Conservation (phyloP, 2,113 vertebrate genomes). For the Myotis brandtii region DNA sequence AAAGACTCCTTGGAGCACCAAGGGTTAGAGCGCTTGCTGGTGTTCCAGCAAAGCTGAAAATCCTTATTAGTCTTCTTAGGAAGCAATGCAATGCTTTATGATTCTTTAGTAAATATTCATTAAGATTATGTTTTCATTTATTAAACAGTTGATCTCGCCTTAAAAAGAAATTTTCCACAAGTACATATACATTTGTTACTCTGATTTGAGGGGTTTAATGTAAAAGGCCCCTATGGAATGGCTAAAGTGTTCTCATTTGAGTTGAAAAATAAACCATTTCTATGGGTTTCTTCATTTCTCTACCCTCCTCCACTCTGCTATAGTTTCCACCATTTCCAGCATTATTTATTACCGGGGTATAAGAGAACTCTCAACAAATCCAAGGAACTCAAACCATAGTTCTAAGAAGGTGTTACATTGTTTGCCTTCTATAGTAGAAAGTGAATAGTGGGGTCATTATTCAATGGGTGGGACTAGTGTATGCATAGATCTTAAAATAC, state of each 20-base stretch:
- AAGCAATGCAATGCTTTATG: not conserved
- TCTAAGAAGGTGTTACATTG: not conserved
- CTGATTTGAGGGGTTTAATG: not conserved
- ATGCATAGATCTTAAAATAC: not conserved
- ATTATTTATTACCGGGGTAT: not conserved
- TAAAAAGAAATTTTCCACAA: not conserved
- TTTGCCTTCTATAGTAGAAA: not conserved
- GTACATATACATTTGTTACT: not conserved
- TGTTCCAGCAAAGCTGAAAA: conserved; percentile 49
- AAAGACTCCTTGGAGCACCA: conserved; percentile 57
- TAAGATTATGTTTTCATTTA: not conserved
- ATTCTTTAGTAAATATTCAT: conserved; percentile 18
- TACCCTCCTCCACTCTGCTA: not conserved
- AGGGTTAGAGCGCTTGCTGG: not conserved
- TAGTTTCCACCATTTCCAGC: not conserved
- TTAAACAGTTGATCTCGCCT: not conserved
- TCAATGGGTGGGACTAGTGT: not conserved
- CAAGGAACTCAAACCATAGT: not conserved
- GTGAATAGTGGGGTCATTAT: not conserved
- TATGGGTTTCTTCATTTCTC: not conserved
- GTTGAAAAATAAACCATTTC: not conserved
- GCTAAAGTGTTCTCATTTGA: not conserved
- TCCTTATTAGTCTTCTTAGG: not conserved
- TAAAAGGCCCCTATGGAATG: not conserved
- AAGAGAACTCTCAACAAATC: not conserved